These are phyloP conservation scores for Acropora tenuis DNA, from an alignment of 64 coral and sea anemone genomes.

Conservation along the genomic window DNA sequence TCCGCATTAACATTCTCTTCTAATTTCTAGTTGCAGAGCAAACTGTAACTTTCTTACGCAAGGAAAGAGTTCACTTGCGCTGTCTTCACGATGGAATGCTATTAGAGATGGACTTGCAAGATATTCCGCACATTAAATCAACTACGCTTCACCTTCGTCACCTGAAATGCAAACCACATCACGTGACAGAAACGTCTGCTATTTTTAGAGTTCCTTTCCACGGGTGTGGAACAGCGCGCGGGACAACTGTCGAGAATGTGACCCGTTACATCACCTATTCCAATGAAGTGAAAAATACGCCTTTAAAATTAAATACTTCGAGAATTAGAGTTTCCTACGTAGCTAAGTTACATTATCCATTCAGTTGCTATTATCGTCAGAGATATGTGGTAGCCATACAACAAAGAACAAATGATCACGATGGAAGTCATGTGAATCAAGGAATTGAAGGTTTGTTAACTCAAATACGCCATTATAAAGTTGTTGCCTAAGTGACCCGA, in stretches of 20 bases:
- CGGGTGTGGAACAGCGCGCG: slow-evolving; percentile 17
- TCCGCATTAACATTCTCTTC: too few species aligned
- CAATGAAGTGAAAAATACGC: slow-evolving; percentile 13
- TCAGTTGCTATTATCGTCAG: slow-evolving; percentile 5
- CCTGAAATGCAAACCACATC: background rate
- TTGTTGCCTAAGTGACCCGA: too few species aligned
- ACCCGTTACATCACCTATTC: slow-evolving; percentile 5
- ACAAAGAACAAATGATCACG: background rate
- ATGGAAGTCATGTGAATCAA: background rate
- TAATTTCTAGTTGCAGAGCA: background rate
- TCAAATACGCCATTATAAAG: too few species aligned
- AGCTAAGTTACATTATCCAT: background rate
- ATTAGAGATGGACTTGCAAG: background rate
- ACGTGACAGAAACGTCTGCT: background rate
- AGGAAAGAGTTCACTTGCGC: background rate
- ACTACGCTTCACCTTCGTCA: slow-evolving; percentile 15
- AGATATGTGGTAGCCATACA: background rate
- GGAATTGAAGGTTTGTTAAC: background rate
- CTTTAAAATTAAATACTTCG: background rate
- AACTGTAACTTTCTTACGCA: background rate
- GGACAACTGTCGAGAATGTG: background rate
- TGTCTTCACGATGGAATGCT: background rate
- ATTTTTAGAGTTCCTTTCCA: slow-evolving; percentile 7
- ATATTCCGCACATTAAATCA: slow-evolving; percentile 3
- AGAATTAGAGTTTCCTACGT: background rate